Conservation (phyloP, 1,140 invertebrate genomes). For the Pollicipes pollicipes region DNA sequence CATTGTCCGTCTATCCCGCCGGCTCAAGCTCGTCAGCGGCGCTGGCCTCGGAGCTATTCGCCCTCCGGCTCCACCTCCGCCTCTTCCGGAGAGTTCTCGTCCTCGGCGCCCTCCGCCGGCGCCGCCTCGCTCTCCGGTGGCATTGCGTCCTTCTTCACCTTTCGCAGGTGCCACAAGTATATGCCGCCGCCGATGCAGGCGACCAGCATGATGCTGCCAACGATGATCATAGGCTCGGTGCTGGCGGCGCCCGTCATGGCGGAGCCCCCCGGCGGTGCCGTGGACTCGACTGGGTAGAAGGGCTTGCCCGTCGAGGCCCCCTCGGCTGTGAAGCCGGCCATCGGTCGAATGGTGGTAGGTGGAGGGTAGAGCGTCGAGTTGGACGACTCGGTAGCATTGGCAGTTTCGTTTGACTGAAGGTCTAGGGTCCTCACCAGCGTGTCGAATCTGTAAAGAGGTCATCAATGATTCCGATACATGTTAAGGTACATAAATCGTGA, state of each 20-base stretch:
- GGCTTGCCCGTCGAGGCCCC: not conserved
- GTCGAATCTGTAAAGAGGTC: too few species aligned
- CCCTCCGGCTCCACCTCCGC: too few species aligned
- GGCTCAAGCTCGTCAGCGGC: too few species aligned
- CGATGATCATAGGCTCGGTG: not conserved
- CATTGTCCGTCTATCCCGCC: too few species aligned
- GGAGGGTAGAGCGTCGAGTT: not conserved
- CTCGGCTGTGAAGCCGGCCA: not conserved
- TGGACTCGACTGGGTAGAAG: not conserved
- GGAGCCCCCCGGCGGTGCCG: constrained; percentile 5
- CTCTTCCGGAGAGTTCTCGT: not conserved
- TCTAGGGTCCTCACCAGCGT: too few species aligned
- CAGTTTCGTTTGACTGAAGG: too few species aligned
- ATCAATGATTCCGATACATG: too few species aligned
- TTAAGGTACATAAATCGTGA: too few species aligned
- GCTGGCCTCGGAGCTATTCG: too few species aligned
- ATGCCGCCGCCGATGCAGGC: not conserved
- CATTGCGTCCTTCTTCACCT: not conserved
- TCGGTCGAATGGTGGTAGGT: not conserved
- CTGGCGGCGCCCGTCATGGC: constrained; percentile 7
- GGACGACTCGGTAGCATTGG: too few species aligned
- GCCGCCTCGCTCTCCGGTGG: not conserved
- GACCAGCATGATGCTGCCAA: not conserved
- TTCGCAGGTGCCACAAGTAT: not conserved
- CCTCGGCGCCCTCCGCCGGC: too few species aligned